Base-by-base conservation (phyloP, 1,140 invertebrate species). In the Drosophila serrata region DNA sequence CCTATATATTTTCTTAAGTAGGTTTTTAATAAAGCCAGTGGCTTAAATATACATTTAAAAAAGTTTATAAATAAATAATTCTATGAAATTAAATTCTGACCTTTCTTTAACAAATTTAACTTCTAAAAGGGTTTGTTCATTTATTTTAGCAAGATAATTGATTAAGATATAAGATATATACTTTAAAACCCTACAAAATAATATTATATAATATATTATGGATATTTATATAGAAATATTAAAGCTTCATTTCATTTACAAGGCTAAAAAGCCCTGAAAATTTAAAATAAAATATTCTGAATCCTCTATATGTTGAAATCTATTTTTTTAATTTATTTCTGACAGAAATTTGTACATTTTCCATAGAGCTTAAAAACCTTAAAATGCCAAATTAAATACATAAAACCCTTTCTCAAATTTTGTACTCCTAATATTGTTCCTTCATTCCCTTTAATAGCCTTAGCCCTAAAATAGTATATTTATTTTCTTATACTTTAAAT, bases 121-220 rank as follows among this genome's bases (percentile, higher is more conserved):
- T 2, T n/a, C 8, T n/a, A 0, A 27, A 17, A 0, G 2, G 0
- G 9, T 2, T 31, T 17, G 3, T 3, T 6, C 0, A 2, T 31
- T 12, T 37, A 24, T 19, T 49, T 51, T 1, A 40, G 37, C n/a
- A n/a, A n/a, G n/a, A n/a, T n/a, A n/a, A n/a, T n/a, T n/a, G n/a
- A n/a, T n/a, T n/a, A n/a, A n/a, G n/a, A n/a, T n/a, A n/a, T n/a
- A n/a, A n/a, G n/a, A n/a, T n/a, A n/a, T n/a, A n/a, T n/a, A n/a
- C n/a, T n/a, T n/a, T 15, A 17, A 17, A 40, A 17, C 17, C 8
- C 8, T 9, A 9, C 5, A 19, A 19, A 17, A 17, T 42, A 19
- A 11, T 19, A 7, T 15, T 24, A 15, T 11, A 29, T 29, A 7
- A 3, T 0, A 29, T n/a, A n/a, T n/a, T n/a, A n/a, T n/a, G n/a